phyloP scores from a whole-genome alignment of 2,888 invertebrate genomes.

The Blastobasis lacticolella region DNA sequence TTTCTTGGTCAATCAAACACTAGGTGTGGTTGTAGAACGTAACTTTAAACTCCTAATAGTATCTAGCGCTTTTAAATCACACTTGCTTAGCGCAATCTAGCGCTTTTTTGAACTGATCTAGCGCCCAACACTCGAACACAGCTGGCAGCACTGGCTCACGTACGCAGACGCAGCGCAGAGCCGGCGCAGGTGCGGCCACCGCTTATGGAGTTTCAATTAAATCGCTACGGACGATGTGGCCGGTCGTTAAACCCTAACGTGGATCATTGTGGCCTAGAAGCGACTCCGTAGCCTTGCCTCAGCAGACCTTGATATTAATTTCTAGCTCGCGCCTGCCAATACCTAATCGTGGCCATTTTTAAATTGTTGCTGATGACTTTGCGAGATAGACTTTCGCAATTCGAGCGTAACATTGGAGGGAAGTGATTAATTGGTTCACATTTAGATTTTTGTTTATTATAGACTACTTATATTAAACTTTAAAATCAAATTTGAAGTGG shows the following conservation, averaged over 20 bases:
- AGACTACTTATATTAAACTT: no score
- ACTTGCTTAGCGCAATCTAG: not conserved
- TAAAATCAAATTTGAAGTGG: no score
- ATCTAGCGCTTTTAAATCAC: not conserved
- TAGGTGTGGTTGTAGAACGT: not conserved
- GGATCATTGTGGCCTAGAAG: conserved; percentile 24
- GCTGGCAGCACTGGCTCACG: not conserved
- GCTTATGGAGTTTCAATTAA: conserved; percentile 64
- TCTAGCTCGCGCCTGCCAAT: not conserved
- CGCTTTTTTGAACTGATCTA: not conserved
- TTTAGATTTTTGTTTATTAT: not conserved
- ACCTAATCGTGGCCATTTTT: not conserved
- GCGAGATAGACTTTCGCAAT: not conserved
- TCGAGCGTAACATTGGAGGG: not conserved
- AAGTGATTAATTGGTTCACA: not conserved
- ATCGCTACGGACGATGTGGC: conserved; percentile 52
- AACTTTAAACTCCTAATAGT: not conserved
- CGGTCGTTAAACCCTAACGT: conserved; percentile 34
- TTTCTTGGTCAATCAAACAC: not conserved
- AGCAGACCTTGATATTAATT: not conserved
- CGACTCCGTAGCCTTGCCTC: conserved; percentile 4
- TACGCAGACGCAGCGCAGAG: not conserved
- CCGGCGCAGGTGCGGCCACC: conserved; percentile 42
- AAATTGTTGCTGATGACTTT: not conserved
- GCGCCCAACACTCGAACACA: not conserved